These are phyloP conservation scores for Cephalopachus bancanus DNA, from an alignment of 2,797 vertebrate genomes.

Conservation along the genomic window DNA sequence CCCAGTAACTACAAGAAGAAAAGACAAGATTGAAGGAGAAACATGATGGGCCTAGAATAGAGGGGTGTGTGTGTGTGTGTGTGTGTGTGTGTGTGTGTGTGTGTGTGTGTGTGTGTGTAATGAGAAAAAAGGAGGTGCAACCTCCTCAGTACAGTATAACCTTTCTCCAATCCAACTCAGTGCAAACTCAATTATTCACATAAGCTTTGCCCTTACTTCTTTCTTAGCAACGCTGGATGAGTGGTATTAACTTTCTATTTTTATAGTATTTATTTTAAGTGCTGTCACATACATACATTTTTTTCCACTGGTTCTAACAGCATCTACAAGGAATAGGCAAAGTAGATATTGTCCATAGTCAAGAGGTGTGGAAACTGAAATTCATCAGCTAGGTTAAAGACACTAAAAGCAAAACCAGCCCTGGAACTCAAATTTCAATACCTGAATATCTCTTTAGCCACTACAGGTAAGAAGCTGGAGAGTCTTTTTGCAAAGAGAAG, in stretches of 20 bases:
- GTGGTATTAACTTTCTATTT: not conserved
- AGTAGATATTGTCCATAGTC: not conserved
- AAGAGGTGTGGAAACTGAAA: constrained; percentile 32
- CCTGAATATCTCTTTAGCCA: not conserved
- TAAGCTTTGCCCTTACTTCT: not conserved
- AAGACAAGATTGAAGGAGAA: constrained; percentile 29
- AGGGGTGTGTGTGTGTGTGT: not conserved
- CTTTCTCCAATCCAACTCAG: not conserved
- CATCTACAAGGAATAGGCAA: not conserved
- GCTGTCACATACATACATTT: not conserved
- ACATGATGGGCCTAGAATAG: not conserved
- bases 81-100: not conserved
- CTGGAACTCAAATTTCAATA: not conserved
- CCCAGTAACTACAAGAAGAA: not conserved
- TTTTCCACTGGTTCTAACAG: not conserved
- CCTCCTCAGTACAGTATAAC: not conserved
- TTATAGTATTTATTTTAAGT: constrained; percentile 29
- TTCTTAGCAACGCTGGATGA: not conserved
- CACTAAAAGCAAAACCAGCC: constrained; percentile 27
- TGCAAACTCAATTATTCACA: not conserved
- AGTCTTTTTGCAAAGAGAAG: constrained; percentile 40
- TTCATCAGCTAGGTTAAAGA: not conserved
- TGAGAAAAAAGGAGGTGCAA: not conserved
- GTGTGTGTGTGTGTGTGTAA: not conserved
- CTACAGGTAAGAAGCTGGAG: not conserved